Percentiles rank a stretch among this genome's conserved stretches.
Evolutionary conservation across 2,113 vertebrate genomes (phyloP).

Genomic region (Sander vitreus): DNA sequence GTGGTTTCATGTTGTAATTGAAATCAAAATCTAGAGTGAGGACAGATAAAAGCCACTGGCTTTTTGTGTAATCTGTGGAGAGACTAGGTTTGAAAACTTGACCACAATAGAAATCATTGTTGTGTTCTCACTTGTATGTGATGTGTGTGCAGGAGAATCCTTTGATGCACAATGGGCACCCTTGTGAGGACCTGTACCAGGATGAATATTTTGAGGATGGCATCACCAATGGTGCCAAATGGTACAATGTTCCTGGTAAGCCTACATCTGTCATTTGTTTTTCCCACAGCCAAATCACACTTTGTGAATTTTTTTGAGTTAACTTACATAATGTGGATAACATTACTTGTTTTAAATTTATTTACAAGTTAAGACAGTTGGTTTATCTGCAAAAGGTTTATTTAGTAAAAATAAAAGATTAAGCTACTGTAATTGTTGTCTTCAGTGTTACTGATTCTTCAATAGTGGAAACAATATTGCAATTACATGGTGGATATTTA

Average conservation of each 20-base stretch:
- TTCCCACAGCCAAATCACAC: background rate
- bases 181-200: slow-evolving; percentile 89
- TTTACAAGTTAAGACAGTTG: background rate
- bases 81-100: slow-evolving; percentile 20
- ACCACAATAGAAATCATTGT: slow-evolving; percentile 37
- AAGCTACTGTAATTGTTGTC: background rate
- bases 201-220: slow-evolving; percentile 91
- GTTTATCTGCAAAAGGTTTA: background rate
- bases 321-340: background rate
- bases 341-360: background rate
- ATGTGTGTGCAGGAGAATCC: slow-evolving; percentile 87
- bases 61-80: slow-evolving; percentile 1
- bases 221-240: slow-evolving; percentile 96
- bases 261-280: background rate
- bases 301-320: background rate
- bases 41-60: background rate
- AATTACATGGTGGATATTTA: background rate
- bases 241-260: slow-evolving; percentile 97
- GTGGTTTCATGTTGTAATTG: slow-evolving; percentile 8
- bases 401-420: background rate
- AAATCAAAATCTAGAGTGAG: slow-evolving; percentile 11
- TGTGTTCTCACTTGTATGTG: slow-evolving; percentile 30
- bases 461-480: background rate
- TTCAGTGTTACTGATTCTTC: background rate
- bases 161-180: slow-evolving; percentile 92